phyloP scores from a whole-genome alignment of 2,797 vertebrate genomes.

The Lepilemur ruficaudatus region DNA sequence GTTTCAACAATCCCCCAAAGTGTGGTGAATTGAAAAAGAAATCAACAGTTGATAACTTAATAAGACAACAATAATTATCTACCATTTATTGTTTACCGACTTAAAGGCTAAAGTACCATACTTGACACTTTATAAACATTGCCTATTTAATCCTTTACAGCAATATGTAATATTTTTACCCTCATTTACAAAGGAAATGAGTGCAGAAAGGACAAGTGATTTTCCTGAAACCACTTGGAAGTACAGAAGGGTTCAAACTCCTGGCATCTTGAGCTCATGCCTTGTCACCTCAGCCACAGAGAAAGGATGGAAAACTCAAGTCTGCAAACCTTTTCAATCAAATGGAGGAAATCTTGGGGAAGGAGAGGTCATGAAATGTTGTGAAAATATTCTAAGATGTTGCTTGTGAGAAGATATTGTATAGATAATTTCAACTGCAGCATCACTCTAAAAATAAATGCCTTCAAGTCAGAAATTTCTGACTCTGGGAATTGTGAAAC shows the following conservation, averaged over 20 bases:
- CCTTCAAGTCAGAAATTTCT: neutral
- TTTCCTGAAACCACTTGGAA: neutral
- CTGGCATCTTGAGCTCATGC: neutral
- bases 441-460: neutral
- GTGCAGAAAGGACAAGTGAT: neutral
- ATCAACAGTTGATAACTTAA: neutral
- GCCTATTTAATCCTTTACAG: neutral
- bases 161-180: neutral
- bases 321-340: neutral
- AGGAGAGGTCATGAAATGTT: neutral
- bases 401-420: neutral
- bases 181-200: neutral
- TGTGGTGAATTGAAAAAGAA: constrained; percentile 40
- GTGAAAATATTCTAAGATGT: neutral
- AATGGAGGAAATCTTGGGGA: neutral
- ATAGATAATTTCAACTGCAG: neutral
- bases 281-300: neutral
- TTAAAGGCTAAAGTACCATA: neutral
- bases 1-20: constrained; percentile 54
- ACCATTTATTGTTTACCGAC: neutral
- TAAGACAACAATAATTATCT: constrained; percentile 21
- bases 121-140: neutral
- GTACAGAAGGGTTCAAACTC: neutral
- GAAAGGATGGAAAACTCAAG: neutral
- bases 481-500: neutral